Evolutionary conservation across 2,113 vertebrate species (phyloP).

Genomic region (Hemibagrus wyckioides): DNA sequence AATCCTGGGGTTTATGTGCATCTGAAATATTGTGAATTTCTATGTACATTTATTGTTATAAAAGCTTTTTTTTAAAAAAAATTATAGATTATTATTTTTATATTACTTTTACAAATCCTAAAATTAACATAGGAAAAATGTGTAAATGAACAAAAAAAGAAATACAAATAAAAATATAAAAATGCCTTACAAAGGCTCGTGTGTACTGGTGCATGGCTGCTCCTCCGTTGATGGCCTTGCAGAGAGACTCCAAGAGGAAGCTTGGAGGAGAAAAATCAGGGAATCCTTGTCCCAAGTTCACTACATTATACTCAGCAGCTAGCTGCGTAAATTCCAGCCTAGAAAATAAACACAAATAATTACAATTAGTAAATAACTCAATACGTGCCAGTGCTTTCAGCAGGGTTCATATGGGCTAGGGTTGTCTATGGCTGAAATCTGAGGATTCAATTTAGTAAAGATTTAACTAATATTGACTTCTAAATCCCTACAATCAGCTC

Average conservation of each 20-base stretch:
- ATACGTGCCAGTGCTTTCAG: background rate
- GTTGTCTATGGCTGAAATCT: background rate
- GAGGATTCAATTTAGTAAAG: background rate
- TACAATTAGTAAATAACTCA: background rate
- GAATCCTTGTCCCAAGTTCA: slow-evolving; percentile 94
- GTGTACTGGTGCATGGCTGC: slow-evolving; percentile 90
- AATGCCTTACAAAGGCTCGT: slow-evolving; percentile 81
- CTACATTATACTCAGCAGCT: slow-evolving; percentile 75
- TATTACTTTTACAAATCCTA: background rate
- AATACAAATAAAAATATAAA: background rate
- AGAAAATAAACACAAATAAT: slow-evolving; percentile 31
- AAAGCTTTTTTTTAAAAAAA: background rate
- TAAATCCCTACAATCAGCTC: background rate
- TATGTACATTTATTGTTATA: background rate
- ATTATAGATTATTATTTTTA: background rate
- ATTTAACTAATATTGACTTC: background rate
- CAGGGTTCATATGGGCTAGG: background rate
- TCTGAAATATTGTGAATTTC: background rate
- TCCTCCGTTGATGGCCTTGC: slow-evolving; percentile 69
- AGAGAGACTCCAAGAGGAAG: slow-evolving; percentile 81
- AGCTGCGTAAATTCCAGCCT: slow-evolving; percentile 87
- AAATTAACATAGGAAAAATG: background rate
- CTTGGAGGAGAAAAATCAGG: slow-evolving; percentile 87
- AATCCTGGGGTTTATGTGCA: background rate
- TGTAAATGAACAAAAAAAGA: background rate